phyloP scores from a whole-genome alignment of 2,113 vertebrate genomes.

The Xiphorhynchus elegans region DNA sequence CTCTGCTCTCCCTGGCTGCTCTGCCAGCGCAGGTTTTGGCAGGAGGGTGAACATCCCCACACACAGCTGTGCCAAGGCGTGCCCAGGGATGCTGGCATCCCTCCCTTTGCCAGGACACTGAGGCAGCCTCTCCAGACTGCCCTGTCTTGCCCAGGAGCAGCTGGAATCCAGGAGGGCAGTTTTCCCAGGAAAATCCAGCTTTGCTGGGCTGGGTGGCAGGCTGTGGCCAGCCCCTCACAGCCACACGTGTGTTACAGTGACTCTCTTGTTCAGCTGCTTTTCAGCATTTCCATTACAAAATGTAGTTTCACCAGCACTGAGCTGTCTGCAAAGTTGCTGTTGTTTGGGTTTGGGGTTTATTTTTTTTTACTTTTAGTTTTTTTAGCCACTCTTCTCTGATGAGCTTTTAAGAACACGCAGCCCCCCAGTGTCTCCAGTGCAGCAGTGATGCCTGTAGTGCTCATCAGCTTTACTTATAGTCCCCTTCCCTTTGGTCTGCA shows the following conservation, averaged over 20 bases:
- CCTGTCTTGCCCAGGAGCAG: background rate
- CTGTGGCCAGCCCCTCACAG: background rate
- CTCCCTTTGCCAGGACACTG: fast-evolving
- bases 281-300: background rate
- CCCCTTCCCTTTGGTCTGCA: background rate
- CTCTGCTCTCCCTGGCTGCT: background rate
- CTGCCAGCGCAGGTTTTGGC: background rate
- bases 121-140: background rate
- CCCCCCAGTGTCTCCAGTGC: background rate
- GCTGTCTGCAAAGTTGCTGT: background rate
- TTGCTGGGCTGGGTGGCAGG: background rate
- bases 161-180: background rate
- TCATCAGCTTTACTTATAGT: background rate
- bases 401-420: background rate
- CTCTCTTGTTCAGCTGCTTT: background rate
- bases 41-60: background rate
- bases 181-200: background rate
- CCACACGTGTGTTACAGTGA: fast-evolving
- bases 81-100: background rate
- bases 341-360: background rate
- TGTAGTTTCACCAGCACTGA: background rate
- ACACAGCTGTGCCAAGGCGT: fast-evolving
- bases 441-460: background rate
- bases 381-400: fast-evolving
- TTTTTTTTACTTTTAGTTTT: background rate